Base-by-base conservation (phyloP, 2,888 invertebrate genomes). In the Dromius quadrimaculatus region DNA sequence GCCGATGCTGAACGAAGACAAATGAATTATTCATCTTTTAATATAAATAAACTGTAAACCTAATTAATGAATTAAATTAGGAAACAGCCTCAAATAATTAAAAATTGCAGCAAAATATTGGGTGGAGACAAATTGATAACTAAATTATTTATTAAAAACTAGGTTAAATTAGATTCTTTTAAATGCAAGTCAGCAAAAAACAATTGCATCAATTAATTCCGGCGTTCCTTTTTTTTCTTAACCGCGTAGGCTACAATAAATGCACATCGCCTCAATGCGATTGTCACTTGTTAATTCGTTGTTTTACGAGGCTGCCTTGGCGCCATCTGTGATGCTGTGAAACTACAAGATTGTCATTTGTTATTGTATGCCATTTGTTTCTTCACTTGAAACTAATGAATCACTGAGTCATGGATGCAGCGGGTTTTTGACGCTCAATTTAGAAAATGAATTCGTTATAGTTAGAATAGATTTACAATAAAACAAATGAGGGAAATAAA, bases 221-320 rank as follows among this genome's bases (percentile, higher is more conserved):
- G 15, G 15, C 50, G 28, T 54, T 54, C 50, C 23, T 54, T 41
- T 41, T 41, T 6, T 15, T 23, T 28, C 23, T n/a, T n/a, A 15
- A 28, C 28, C 50, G 50, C 50, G 50, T 54, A 54, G 50, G 50
- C 50, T 15, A 54, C 50, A 54, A 54, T 54, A 54, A 41, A 54
- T 28, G 50, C 28, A 28, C 50, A 54, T 15, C n/a, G 23, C 3
- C 28, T 5, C 28, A 28, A n/a, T n/a, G n/a, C 23, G 50, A 23
- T 28, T 28, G 50, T 54, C 50, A 54, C 50, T 54, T 54, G 50
- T 54, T 54, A 54, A 54, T 54, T 54, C 17, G 50, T 54, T 54
- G 50, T 54, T 54, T 54, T 54, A 54, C 11, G 50, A 54, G 4
- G 50, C 28, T 54, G 50, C 50, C 23, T 28, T 54, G 50, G 50